These are phyloP conservation scores for Kryptolebias marmoratus DNA, from an alignment of 2,113 vertebrate genomes.

Conservation along the genomic window DNA sequence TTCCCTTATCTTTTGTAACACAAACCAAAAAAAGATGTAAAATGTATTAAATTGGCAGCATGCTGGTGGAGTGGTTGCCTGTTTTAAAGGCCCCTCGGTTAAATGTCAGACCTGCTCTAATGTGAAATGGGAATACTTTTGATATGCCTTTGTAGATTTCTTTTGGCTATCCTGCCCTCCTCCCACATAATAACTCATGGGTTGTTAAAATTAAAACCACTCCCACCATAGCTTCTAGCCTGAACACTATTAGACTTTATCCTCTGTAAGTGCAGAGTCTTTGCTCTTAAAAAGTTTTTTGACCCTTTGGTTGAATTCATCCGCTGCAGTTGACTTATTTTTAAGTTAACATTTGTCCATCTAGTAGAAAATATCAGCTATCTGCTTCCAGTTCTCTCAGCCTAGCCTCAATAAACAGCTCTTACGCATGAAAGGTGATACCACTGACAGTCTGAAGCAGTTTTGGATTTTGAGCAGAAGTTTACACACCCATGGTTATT, in stretches of 20 bases:
- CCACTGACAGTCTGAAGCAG: constrained; percentile 10
- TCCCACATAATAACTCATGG: constrained; percentile 22
- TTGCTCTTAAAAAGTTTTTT: background rate
- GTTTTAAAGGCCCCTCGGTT: background rate
- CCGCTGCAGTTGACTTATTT: background rate
- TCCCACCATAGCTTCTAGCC: background rate
- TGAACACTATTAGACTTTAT: background rate
- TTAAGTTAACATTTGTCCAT: constrained; percentile 10
- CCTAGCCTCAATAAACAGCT: constrained; percentile 22
- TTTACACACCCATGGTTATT: background rate
- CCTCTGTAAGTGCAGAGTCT: background rate
- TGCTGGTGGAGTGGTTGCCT: background rate
- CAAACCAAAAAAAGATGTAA: constrained; percentile 5
- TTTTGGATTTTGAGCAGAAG: constrained; percentile 25
- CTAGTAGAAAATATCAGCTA: constrained; percentile 5
- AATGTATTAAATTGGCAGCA: constrained; percentile 3
- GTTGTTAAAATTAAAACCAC: constrained; percentile 22
- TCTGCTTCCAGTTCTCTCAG: constrained; percentile 9
- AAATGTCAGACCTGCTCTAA: constrained; percentile 7
- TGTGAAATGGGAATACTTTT: constrained; percentile 13
- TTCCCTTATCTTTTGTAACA: constrained; percentile 9
- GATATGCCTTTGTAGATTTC: constrained; percentile 29
- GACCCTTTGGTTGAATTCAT: background rate
- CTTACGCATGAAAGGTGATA: constrained; percentile 20
- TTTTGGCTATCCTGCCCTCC: constrained; percentile 17